phyloP scores from a whole-genome alignment of 1,140 invertebrate genomes.

The Cepaea nemoralis region DNA sequence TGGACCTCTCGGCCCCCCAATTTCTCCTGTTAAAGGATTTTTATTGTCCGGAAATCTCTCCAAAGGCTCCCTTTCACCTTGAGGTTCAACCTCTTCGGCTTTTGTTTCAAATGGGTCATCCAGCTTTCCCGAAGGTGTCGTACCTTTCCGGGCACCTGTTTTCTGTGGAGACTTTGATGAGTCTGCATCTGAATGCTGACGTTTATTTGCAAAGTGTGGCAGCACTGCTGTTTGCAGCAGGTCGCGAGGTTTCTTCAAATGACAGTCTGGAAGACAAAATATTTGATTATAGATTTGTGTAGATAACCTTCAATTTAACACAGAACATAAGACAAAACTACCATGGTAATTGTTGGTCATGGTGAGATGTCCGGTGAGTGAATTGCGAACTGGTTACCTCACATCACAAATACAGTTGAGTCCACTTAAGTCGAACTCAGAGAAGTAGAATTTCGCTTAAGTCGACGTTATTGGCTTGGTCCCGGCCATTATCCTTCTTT shows the following conservation, averaged over 20 bases:
- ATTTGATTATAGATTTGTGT: no score
- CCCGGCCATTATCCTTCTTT: no score
- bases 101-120: constrained; percentile 75
- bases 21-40: constrained; percentile 94
- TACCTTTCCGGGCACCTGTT: constrained; percentile 51
- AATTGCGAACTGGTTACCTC: no score
- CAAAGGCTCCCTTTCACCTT: constrained; percentile 87
- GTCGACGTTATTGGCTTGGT: no score
- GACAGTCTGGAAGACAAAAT: not conserved
- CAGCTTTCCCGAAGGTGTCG: constrained; percentile 75
- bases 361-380: no score
- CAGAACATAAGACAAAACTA: no score
- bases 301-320: no score
- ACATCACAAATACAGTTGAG: no score
- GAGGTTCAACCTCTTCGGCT: constrained; percentile 73
- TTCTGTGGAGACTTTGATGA: not conserved
- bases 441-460: no score
- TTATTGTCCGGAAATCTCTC: constrained; percentile 87
- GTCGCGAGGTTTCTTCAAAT: not conserved
- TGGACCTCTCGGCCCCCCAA: constrained; percentile 93
- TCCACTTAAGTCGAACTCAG: no score
- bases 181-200: constrained; percentile 50
- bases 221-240: not conserved
- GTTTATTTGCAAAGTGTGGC: not conserved
- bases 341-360: no score